Evolutionary conservation across 2,888 invertebrate genomes (phyloP), one percentile per base, ranked within the genome.

Genomic region (Cecidostiba fungosa): DNA sequence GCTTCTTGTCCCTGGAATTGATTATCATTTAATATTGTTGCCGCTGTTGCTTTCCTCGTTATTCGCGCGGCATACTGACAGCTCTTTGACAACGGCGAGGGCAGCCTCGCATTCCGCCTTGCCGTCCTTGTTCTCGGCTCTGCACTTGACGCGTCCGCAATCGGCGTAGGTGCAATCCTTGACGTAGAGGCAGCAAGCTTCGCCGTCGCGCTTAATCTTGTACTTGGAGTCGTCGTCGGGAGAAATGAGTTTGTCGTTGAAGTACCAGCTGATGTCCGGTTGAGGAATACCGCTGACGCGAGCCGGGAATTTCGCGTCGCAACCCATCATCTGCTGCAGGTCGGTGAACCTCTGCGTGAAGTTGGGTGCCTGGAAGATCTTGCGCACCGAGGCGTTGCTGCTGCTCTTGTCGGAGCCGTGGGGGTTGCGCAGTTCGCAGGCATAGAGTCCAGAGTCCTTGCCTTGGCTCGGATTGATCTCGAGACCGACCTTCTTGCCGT

Each of bases 191-290:
- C 96, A 96, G 91, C 96, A 96, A 19, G 96, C 95, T 91, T 98
- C 98, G 0, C 97, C 97, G 90, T 98, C 98, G 0, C 96, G 94
- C 91, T 95, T 95, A 73, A 98, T 94, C 87, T 95, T 95, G 92
- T 97, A 97, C 92, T 97, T 98, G 78, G n/a, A n/a, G n/a, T 96
- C 95, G 2, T 95, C 94, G 87, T 96, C 95, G 0, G 94, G 39
- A 14, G 39, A 91, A 26, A 99, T 95, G 0, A 96, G 96, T 84
- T 95, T 94, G 10, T 97, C 97, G 93, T 98, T 96, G 94, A 96
- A 97, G 94, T 96, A 97, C 99, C 99, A 99, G 0, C 95, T 94
- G 29, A 99, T 95, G 14, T 97, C 97, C 0, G 99, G 98, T 72
- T 95, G 94, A 0, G 98, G 98, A 4, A 97, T 95, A 12, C 98